Base-by-base conservation (phyloP, 2,113 vertebrate species). In the Vulpes lagopus region DNA sequence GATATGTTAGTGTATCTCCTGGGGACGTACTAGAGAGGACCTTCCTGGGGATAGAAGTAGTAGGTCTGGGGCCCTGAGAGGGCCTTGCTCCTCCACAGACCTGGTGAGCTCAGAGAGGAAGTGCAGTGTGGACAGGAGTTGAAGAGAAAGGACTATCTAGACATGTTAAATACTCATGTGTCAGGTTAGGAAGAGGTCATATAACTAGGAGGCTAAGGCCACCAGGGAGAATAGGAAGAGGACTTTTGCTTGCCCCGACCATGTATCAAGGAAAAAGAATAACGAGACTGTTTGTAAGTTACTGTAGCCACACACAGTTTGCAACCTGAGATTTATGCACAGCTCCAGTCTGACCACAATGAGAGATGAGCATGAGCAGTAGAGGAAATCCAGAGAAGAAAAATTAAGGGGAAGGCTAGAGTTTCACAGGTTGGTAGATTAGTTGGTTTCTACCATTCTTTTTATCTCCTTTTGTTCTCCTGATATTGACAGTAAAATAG, bases 121-220 rank as follows among this genome's bases (percentile, higher is more conserved):
- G 1, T 3, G 82, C 12, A 27, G 23, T 10, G 3, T 22, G 51
- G 69, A 3, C 35, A 12, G 62, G 8, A 71, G 23, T 5, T 83
- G 32, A 91, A 57, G 49, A 43, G 53, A 43, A 64, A 84, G 59
- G 32, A 8, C 43, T 57, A 19, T 43, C 3, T 30, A 83, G 60
- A 38, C 5, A 64, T 0, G 3, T 32, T 1, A 27, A 14, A 65
- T 38, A 69, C 43, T n/a, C 1, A 27, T 0, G 3, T 16, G n/a
- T 59, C 94, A 92, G 78, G 5, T 57, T 16, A 67, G 62, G 23
- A 16, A 79, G 49, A 35, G 1, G 3, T 20, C 51, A 69, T 10
- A 4, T 16, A 25, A 65, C 27, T 9, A 6, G 35, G 15, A 25
- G 23, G 19, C 7, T 19, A 65, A 91, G 20, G 17, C 49, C 53